Evolutionary conservation across 2,113 vertebrate species (phyloP).

Genomic region (Pyxicephalus adspersus): DNA sequence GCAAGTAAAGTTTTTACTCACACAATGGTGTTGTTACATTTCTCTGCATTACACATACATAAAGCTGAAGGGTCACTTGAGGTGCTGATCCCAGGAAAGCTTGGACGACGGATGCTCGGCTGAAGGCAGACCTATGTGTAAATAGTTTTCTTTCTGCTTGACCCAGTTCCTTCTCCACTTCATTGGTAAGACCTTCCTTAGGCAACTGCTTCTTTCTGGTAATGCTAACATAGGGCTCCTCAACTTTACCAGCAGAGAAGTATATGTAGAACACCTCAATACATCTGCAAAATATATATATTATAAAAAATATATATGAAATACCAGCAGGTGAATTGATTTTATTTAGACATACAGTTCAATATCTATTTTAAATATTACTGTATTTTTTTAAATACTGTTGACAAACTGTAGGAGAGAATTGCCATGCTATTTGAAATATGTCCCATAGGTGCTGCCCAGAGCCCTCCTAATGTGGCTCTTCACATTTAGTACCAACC

Average conservation of each 20-base stretch:
- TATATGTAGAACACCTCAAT: slow-evolving; percentile 93
- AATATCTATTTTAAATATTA: neutral
- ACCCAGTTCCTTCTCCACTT: slow-evolving; percentile 92
- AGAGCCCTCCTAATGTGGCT: no score
- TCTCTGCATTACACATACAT: slow-evolving; percentile 87
- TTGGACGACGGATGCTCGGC: slow-evolving; percentile 93
- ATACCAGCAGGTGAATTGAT: slow-evolving; percentile 27
- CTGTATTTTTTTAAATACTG: neutral
- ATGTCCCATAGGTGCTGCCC: no score
- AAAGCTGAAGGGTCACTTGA: slow-evolving; percentile 94
- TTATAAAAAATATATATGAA: no score
- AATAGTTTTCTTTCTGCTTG: slow-evolving; percentile 93
- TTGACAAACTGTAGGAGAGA: no score
- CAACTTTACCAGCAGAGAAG: slow-evolving; percentile 78
- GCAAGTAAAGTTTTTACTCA: slow-evolving; percentile 65
- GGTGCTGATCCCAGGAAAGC: slow-evolving; percentile 96
- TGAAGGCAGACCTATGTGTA: slow-evolving; percentile 91
- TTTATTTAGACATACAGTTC: neutral
- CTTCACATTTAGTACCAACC: no score
- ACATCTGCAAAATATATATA: slow-evolving; percentile 84
- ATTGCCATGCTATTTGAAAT: no score
- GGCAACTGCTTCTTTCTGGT: slow-evolving; percentile 92
- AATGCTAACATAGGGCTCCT: slow-evolving; percentile 98
- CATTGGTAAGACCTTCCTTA: slow-evolving; percentile 84
- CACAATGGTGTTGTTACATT: slow-evolving; percentile 82